Percentiles rank a stretch among this genome's conserved stretches.
These are phyloP conservation scores for Emydura subglobosa DNA, from an alignment of 2,113 vertebrate genomes.

Conservation along the genomic window DNA sequence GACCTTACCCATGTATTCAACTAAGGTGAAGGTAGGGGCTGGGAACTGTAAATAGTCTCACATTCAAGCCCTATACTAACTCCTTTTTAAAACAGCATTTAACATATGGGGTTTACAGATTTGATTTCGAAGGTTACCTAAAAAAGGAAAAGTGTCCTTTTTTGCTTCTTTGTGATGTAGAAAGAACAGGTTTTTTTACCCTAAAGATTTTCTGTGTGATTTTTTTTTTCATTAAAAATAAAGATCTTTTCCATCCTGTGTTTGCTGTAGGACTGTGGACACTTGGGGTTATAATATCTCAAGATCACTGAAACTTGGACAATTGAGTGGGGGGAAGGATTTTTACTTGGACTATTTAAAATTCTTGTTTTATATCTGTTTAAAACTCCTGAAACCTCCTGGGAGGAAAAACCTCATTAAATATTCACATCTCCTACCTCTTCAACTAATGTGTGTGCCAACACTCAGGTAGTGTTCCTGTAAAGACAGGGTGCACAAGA, in stretches of 20 bases:
- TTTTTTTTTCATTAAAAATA: not conserved
- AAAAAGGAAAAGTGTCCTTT: not conserved
- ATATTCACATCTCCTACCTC: not conserved
- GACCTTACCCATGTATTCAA: not conserved
- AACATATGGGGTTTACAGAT: not conserved
- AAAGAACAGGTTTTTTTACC: not conserved
- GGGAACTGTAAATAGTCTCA: not conserved
- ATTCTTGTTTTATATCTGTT: not conserved
- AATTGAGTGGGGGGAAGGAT: not conserved
- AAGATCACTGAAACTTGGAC: not conserved
- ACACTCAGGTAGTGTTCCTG: not conserved
- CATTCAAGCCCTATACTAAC: not conserved
- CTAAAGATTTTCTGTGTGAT: not conserved
- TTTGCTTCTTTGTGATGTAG: accelerated
- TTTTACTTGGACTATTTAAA: not conserved
- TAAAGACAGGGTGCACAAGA: not conserved
- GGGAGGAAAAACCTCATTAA: not conserved
- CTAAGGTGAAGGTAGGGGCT: not conserved
- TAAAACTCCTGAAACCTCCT: not conserved
- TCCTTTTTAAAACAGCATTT: not conserved
- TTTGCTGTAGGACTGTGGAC: not conserved
- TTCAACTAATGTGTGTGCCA: not conserved
- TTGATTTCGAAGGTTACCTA: not conserved
- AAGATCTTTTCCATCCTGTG: not conserved
- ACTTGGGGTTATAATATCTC: not conserved